Base-by-base conservation (phyloP, 2,888 invertebrate species). In the Apantesis nais region DNA sequence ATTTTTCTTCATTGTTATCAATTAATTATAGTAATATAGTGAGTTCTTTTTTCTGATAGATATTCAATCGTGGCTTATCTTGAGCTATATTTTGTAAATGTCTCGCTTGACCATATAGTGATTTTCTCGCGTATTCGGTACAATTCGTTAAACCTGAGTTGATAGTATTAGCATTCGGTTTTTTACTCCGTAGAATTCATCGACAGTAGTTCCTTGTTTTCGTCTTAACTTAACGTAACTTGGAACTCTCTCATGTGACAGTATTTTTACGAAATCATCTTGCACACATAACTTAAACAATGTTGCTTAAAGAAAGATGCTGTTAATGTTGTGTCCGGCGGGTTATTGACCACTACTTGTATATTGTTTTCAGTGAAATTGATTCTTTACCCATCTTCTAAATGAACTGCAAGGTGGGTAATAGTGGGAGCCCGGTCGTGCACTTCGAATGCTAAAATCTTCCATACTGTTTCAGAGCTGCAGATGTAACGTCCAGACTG, bases 71-170 rank as follows among this genome's bases (percentile, higher is more conserved):
- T n/a, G n/a, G n/a, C n/a, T n/a, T n/a, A n/a, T 78, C 77, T 80
- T 79, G 77, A 77, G 74, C 74, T 77, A 79, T 74, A 77, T 74
- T 67, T 73, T 75, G 77, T 78, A 77, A 75, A 80, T 74, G n/a
- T n/a, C n/a, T n/a, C n/a, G n/a, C n/a, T n/a, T n/a, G n/a, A n/a
- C n/a, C n/a, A n/a, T n/a, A n/a, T n/a, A n/a, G n/a, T n/a, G n/a
- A n/a, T n/a, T n/a, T n/a, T n/a, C n/a, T 77, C 64, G 81, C 73
- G 76, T 80, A 79, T 74, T 83, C 76, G 74, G 65, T 76, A 71
- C 79, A 41, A 12, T 41, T 7, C n/a, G n/a, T 31, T 31, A 41
- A 62, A 19, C 29, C 34, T 34, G 12, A 58, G 77, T 74, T 69
- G 64, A 70, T 55, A 65, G 70, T 74, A n/a, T 76, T 79, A 73